Evolutionary conservation across 1,140 invertebrate genomes (phyloP).

Genomic region (Andricus grossulariae): DNA sequence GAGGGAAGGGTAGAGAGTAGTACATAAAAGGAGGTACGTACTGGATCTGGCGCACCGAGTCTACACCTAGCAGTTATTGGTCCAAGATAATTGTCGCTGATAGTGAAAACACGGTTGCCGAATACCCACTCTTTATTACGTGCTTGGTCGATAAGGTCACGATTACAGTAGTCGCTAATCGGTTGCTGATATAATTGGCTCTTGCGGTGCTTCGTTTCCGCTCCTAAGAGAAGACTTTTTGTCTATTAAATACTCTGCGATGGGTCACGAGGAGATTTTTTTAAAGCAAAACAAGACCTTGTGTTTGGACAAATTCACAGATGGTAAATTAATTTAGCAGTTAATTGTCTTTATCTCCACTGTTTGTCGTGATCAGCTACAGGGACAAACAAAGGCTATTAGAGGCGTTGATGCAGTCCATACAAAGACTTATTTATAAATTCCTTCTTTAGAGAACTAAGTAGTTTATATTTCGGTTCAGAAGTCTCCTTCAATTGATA

Average conservation of each 20-base stretch:
- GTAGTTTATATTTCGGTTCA: no score
- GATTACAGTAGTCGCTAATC: conserved; percentile 51
- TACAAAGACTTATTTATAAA: no score
- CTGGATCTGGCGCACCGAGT: conserved; percentile 40
- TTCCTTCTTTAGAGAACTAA: no score
- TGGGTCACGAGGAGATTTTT: background rate
- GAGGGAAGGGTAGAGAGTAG: conserved; percentile 3
- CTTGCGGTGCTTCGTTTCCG: conserved; percentile 38
- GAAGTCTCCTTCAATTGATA: no score
- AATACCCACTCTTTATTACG: conserved; percentile 56
- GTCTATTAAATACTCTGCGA: background rate
- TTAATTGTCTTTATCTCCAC: no score
- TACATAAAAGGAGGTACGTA: conserved; percentile 50
- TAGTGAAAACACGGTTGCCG: conserved; percentile 55
- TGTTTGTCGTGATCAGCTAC: no score
- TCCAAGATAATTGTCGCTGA: conserved; percentile 56
- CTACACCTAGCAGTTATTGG: conserved; percentile 50
- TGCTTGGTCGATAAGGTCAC: conserved; percentile 51
- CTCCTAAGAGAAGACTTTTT: background rate
- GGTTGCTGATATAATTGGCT: conserved; percentile 53
- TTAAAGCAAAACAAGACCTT: no score
- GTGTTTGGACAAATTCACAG: no score
- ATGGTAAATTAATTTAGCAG: no score
- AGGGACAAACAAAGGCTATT: no score
- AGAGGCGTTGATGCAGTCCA: no score